Evolutionary conservation across 2,797 vertebrate genomes (phyloP).

Genomic region (Leuciscus waleckii): DNA sequence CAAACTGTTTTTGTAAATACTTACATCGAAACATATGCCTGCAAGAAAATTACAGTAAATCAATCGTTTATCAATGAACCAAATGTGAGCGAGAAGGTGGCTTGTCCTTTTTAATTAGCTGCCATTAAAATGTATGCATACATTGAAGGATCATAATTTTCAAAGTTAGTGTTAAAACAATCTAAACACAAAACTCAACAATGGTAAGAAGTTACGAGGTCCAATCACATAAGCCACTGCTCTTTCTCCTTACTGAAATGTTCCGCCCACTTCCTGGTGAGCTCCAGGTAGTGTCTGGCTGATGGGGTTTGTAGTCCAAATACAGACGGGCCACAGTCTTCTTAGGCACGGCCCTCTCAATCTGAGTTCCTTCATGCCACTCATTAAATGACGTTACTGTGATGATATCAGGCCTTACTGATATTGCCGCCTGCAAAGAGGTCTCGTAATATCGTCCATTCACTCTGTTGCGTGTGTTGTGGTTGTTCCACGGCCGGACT

Average conservation of each 20-base stretch:
- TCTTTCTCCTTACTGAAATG: slow-evolving; percentile 90
- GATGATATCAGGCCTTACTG: slow-evolving; percentile 84
- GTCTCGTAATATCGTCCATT: slow-evolving; percentile 92
- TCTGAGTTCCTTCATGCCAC: slow-evolving; percentile 91
- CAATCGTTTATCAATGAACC: not conserved
- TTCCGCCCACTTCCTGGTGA: slow-evolving; percentile 88
- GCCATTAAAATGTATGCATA: slow-evolving; percentile 17
- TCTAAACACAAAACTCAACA: slow-evolving; percentile 2
- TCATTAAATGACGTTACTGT: slow-evolving; percentile 92
- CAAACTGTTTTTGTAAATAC: not conserved
- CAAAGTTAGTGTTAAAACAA: not conserved
- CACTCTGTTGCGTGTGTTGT: slow-evolving; percentile 88
- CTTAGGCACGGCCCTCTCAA: slow-evolving; percentile 85
- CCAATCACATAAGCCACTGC: slow-evolving; percentile 86
- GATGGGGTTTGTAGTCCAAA: slow-evolving; percentile 86
- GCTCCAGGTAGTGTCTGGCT: slow-evolving; percentile 84
- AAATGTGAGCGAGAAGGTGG: not conserved
- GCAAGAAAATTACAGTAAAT: not conserved
- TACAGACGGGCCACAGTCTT: slow-evolving; percentile 86
- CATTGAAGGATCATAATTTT: not conserved
- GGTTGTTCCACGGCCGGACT: slow-evolving; percentile 91
- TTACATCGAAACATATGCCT: not conserved
- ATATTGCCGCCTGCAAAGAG: slow-evolving; percentile 85
- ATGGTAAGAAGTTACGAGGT: not conserved
- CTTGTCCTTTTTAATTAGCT: slow-evolving; percentile 10